Evolutionary conservation across 2,888 invertebrate genomes (phyloP), one percentile per base, ranked within the genome.

Genomic region (Endotricha flammealis): DNA sequence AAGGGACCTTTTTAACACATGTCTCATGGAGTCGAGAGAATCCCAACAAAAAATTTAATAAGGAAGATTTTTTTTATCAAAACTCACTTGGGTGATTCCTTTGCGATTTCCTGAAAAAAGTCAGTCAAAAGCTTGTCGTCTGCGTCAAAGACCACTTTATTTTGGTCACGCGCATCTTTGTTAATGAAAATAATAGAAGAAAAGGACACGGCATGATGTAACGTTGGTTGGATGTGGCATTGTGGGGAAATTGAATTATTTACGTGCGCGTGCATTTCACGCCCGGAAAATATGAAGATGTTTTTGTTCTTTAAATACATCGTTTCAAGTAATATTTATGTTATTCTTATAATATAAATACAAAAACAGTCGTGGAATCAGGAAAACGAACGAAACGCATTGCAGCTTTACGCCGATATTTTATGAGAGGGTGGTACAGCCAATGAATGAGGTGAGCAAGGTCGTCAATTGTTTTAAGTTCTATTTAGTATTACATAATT

Each of bases 171-270:
- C 59, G 56, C 57, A 32, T 37, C 53, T 57, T 64, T 67, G 73
- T 72, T 77, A 79, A 77, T 78, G 74, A 77, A 76, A 77, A 79
- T 77, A 77, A 77, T 76, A 68, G 65, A 56, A 65, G 64, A 67
- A 64, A 67, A 72, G 69, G 64, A 50, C 51, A 45, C 44, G 39
- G 55, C 62, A 47, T 48, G 43, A 64, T 70, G 52, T 57, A 60
- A 59, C 57, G 56, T 53, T 53, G 48, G 55, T 52, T 50, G 54
- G 62, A 68, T 59, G 59, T 56, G 64, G 47, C 57, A 50, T 27
- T 4, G 23, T 9, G 22, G 37, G 44, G 42, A 41, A 50, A 49
- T 52, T 48, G 41, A 56, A 61, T 60, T 60, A 53, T 50, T 41
- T 36, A 44, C 44, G 42, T 41, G 52, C 40, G 45, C 45, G 35